Base-by-base conservation (phyloP, 2,888 invertebrate species). In the Odontocolon sp. region DNA sequence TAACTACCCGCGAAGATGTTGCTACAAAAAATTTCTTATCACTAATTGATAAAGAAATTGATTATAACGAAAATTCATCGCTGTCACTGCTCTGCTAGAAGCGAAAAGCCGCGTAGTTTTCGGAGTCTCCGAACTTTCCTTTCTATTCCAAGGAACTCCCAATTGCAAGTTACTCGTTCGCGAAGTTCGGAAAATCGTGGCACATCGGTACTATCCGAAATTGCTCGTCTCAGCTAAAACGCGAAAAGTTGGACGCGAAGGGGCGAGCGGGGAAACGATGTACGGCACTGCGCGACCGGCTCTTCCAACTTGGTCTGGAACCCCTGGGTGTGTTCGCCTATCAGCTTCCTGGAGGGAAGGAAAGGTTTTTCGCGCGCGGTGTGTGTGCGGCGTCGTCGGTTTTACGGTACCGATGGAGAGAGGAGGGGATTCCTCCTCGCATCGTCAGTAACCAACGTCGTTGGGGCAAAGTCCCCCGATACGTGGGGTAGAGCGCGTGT, bases 271-370 rank as follows among this genome's bases (percentile, higher is more conserved):
- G 5, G 1, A 21, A 33, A 77, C 16, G 26, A 52, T n/a, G 42
- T 71, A 59, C 72, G 63, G 38, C 45, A 56, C 71, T 71, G 72
- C 38, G 52, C 42, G 40, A 66, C 63, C 50, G 73, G 33, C 31
- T 11, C 14, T 31, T 5, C 18, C 28, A 64, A 68, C 14, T 28
- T 45, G 9, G 31, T 69, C 50, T 33, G 52, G 11, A 73, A 75
- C 47, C 50, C 69, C 64, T 64, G 47, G 14, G 23, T 38, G 18
- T 59, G 57, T 67, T n/a, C 59, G 59, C 69, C 70, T 33, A 66
- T 50, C 72, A 33, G 73, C 59, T 68, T 57, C 50, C 56, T 14
- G 57, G 66, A 73, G 79, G 74, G 63, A 71, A 68, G 72, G 56
- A 57, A 45, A 63, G 72, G 67, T 47, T 56, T 64, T 38, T 47